Evolutionary conservation across 1,140 invertebrate genomes (phyloP).

Genomic region (Temnothorax nylanderi): DNA sequence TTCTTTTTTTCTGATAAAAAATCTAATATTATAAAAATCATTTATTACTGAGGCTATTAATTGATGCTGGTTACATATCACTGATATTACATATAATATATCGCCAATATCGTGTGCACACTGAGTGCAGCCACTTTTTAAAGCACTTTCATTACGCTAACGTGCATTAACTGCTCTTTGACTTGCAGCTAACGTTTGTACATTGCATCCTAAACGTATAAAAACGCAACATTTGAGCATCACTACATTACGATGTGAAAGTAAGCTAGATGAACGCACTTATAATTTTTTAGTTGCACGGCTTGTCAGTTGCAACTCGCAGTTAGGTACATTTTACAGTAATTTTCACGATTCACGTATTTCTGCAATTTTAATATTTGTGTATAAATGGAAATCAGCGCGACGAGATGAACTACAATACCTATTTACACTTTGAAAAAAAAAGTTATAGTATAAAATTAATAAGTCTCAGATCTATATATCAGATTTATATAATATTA

Average conservation of each 20-base stretch:
- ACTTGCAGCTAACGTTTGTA: neutral
- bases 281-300: slow-evolving; percentile 16
- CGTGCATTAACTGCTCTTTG: neutral
- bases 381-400: slow-evolving; percentile 29
- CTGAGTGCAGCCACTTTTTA: neutral
- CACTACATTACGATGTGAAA: neutral
- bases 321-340: neutral
- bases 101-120: neutral
- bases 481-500: neutral
- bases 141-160: neutral
- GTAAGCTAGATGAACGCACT: neutral
- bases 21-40: neutral
- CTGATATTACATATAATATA: neutral
- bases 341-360: slow-evolving; percentile 33
- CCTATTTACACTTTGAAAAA: neutral
- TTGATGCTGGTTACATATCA: neutral
- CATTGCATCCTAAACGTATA: neutral
- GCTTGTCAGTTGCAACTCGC: slow-evolving; percentile 6
- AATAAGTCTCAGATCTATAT: neutral
- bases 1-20: neutral
- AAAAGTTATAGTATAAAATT: neutral
- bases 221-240: slow-evolving; percentile 1
- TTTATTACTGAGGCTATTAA: neutral
- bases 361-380: slow-evolving; percentile 36
- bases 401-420: neutral